Evolutionary conservation across 2,113 vertebrate genomes (phyloP), one percentile per base, ranked within the genome.

Genomic region (Dromas ardeola): DNA sequence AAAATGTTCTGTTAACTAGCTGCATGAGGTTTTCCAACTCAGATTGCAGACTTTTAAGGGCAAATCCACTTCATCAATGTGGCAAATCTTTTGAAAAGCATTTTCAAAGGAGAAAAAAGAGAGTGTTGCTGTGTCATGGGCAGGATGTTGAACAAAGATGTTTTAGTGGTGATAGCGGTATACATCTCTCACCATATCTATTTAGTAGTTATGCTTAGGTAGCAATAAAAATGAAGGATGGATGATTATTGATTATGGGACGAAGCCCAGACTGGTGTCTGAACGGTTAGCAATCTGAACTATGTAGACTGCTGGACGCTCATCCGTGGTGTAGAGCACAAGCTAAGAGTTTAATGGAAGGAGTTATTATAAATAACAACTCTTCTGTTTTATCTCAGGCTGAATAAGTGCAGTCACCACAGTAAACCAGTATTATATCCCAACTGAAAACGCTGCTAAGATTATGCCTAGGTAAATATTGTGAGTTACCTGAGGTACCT

Each of bases 171-270:
- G 59, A 58, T 27, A 69, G 27, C 76, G 67, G 32, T 61, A 40
- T 67, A 30, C 13, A 63, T 79, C 69, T 88, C 40, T 90, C 86
- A 91, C 59, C 32, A 7, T 65, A 92, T 65, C 59, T 96, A 63
- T 74, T 96, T 62, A 82, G 62, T 58, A 89, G 58, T 71, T 86
- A 70, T 96, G 91, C 90, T 94, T 82, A 86, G 65, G 62, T 70
- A 96, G 92, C 89, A 95, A 95, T 95, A 95, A 96, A 95, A 91
- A 88, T 34, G 81, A 95, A 92, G 86, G 50, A 71, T 87, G 62
- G 69, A 83, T 78, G 62, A 83, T 87, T 96, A 96, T 95, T 95
- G 91, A 97, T 94, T 86, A 63, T 55, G 71, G 94, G 76, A 95
- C 4, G 20, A 77, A 91, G 87, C 70, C 84, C 91, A 97, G 94